Conservation (phyloP, 2,888 invertebrate species). For the Reticulitermes lucifugus region DNA sequence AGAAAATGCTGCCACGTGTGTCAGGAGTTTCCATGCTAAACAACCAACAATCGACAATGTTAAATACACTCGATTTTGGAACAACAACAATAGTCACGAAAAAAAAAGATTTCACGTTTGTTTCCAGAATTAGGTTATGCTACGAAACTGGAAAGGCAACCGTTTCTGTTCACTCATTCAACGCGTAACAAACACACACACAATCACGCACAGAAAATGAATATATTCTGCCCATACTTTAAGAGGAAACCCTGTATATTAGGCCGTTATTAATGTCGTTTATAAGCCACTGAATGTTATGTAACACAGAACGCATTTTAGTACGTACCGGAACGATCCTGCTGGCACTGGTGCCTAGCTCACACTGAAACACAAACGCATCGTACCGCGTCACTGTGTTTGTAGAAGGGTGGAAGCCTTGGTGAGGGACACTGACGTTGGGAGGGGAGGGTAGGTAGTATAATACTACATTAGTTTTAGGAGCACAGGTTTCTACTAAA, state of each 20-base stretch:
- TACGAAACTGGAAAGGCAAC: not conserved
- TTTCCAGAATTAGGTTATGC: not conserved
- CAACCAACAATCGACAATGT: too few relatives aligned
- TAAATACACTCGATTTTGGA: too few relatives aligned
- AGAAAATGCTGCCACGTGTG: too few relatives aligned
- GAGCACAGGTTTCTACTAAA: not conserved
- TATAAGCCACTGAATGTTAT: not conserved
- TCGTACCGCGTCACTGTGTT: slow-evolving; percentile 21
- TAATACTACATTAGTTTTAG: not conserved
- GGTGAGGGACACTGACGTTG: not conserved
- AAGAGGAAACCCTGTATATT: not conserved
- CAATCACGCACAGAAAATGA: too few relatives aligned
- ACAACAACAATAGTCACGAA: not conserved
- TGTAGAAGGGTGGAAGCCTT: slow-evolving; percentile 12
- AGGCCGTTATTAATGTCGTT: slow-evolving; percentile 1
- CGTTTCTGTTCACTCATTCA: not conserved
- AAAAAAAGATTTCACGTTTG: not conserved
- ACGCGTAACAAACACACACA: not conserved
- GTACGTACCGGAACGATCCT: slow-evolving; percentile 18
- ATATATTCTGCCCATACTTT: not conserved
- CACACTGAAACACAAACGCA: slow-evolving; percentile 38
- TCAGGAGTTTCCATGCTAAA: too few relatives aligned
- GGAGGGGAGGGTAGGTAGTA: not conserved
- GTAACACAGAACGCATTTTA: not conserved
- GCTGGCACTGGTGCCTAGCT: slow-evolving; percentile 35